Percentiles rank a stretch among this genome's conserved stretches.
Evolutionary conservation across 2,113 vertebrate species (phyloP).

Genomic region (Microtus oregoni): DNA sequence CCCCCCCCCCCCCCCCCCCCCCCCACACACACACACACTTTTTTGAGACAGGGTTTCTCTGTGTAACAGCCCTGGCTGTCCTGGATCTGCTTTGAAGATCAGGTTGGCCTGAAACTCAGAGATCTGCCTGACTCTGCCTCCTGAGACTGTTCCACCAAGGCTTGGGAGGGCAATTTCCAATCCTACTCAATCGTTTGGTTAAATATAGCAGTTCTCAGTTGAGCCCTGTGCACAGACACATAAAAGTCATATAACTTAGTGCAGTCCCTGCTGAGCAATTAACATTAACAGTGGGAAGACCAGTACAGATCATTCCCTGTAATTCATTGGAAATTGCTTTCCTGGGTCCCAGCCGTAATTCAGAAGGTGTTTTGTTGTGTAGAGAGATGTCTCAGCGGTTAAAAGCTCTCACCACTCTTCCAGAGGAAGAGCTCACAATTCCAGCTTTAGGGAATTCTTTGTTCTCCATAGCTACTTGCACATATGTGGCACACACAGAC

Average conservation of each 20-base stretch:
- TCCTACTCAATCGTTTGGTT: not conserved
- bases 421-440: not conserved
- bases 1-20: too few species aligned
- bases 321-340: not conserved
- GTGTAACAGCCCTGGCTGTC: not conserved
- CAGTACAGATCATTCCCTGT: not conserved
- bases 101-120: not conserved
- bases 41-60: not conserved
- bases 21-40: too few species aligned
- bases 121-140: not conserved
- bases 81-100: not conserved
- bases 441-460: not conserved
- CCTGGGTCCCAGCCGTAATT: not conserved
- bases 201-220: conserved; percentile 2
- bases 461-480: not conserved
- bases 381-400: not conserved
- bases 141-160: not conserved
- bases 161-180: not conserved
- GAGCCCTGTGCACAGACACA: not conserved
- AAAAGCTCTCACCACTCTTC: not conserved
- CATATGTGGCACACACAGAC: not conserved
- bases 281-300: not conserved
- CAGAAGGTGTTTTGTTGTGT: not conserved
- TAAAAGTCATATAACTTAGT: conserved; percentile 30
- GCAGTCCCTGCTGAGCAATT: not conserved